phyloP scores from a whole-genome alignment of 2,888 invertebrate species.

The Scrobipalpa atriplicella region DNA sequence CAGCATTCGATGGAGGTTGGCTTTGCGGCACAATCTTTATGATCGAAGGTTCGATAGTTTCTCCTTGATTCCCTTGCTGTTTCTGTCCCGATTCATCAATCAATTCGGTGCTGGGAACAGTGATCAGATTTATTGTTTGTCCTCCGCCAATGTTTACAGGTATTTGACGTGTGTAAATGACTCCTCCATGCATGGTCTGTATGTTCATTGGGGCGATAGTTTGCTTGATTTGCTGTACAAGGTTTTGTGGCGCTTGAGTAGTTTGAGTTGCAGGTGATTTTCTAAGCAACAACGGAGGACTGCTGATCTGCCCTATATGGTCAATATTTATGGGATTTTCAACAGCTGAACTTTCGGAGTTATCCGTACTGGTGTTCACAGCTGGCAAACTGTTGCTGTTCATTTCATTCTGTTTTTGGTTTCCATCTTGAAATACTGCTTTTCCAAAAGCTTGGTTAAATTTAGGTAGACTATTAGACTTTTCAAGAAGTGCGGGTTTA shows the following conservation, averaged over 20 bases:
- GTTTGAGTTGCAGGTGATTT: constrained; percentile 57
- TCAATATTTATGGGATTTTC: constrained; percentile 67
- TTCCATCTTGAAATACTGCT: constrained; percentile 83
- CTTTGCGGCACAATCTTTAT: constrained; percentile 76
- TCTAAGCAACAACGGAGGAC: constrained; percentile 67
- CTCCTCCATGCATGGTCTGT: constrained; percentile 85
- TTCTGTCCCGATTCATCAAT: constrained; percentile 70
- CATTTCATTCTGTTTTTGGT: constrained; percentile 59
- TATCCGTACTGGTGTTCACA: constrained; percentile 48
- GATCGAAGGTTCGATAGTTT: constrained; percentile 66
- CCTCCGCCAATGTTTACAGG: constrained; percentile 83
- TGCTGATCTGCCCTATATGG: constrained; percentile 64
- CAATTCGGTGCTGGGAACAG: constrained; percentile 75
- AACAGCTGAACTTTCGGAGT: constrained; percentile 54
- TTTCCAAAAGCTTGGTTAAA: constrained; percentile 92
- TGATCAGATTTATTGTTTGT: constrained; percentile 83
- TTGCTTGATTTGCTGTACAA: constrained; percentile 78
- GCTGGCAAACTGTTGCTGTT: constrained; percentile 49
- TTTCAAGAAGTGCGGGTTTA: constrained; percentile 65
- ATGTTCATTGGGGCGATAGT: constrained; percentile 81
- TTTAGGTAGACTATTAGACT: constrained; percentile 85
- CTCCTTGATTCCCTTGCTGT: constrained; percentile 59
- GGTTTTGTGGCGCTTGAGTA: constrained; percentile 61
- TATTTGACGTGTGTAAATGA: constrained; percentile 88
- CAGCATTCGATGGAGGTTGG: constrained; percentile 52